A percentile compares a stretch with the other conserved stretches of the same genome.
Conservation (phyloP, 1,140 invertebrate genomes). For the Asobara japonica region DNA sequence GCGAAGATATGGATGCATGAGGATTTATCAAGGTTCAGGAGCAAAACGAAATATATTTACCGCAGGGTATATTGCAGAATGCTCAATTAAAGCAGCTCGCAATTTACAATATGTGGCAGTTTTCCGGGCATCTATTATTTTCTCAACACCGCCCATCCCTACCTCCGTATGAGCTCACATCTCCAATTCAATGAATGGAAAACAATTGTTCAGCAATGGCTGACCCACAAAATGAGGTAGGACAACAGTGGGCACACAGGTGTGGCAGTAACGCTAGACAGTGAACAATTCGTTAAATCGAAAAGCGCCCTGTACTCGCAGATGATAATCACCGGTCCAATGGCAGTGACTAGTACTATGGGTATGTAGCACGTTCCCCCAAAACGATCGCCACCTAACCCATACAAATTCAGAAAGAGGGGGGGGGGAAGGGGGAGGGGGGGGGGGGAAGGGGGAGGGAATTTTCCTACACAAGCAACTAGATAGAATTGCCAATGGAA, state of each 20-base stretch:
- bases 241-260: background rate
- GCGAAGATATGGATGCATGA: no score
- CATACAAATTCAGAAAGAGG: background rate
- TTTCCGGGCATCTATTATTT: no score
- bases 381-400: background rate
- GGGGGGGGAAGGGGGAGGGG: background rate
- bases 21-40: no score
- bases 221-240: constrained; percentile 1
- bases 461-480: background rate
- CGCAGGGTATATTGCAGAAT: no score
- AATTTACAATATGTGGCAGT: no score
- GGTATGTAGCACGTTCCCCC: background rate
- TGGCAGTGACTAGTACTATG: background rate
- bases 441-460: background rate
- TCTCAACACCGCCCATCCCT: no score
- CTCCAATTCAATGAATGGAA: background rate
- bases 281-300: constrained; percentile 32
- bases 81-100: no score
- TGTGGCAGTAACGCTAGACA: constrained; percentile 12
- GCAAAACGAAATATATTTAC: no score
- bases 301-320: background rate
- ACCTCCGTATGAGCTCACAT: no score
- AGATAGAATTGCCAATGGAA: constrained; percentile 21
- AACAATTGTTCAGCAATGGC: background rate
- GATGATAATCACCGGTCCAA: constrained; percentile 22